Conservation (phyloP, 2,797 vertebrate genomes). For the Monodelphis domestica region DNA sequence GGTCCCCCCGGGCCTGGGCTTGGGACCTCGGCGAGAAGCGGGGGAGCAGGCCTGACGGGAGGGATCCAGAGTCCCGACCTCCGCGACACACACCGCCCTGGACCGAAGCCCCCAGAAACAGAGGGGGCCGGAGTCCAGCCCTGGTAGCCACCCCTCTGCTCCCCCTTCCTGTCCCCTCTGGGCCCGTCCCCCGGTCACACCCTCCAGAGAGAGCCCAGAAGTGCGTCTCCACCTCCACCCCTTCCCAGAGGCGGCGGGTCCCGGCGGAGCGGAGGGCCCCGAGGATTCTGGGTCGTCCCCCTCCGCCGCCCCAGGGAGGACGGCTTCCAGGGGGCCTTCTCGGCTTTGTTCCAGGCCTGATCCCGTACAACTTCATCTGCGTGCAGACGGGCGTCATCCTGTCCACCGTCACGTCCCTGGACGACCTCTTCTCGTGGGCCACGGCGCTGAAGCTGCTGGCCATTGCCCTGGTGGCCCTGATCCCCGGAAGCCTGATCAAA, state of each 20-base stretch:
- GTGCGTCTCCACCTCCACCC: too few relatives aligned
- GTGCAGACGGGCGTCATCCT: conserved; percentile 97
- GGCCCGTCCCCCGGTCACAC: too few relatives aligned
- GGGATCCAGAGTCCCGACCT: too few relatives aligned
- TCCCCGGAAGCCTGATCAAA: conserved; percentile 93
- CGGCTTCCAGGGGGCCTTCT: conserved; percentile 31
- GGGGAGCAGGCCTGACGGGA: too few relatives aligned
- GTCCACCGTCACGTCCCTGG: conserved; percentile 93
- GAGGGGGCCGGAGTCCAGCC: too few relatives aligned
- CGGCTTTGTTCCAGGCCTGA: conserved; percentile 88
- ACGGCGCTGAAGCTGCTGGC: conserved; percentile 92
- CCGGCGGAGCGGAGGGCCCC: too few relatives aligned
- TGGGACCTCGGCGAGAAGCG: not conserved
- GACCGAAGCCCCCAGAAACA: not conserved
- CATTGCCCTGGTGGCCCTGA: conserved; percentile 91
- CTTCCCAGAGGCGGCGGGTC: too few relatives aligned
- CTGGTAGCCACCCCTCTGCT: too few relatives aligned
- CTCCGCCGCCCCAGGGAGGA: too few relatives aligned
- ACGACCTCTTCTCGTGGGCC: conserved; percentile 94
- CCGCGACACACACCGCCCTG: not conserved
- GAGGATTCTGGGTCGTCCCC: not conserved
- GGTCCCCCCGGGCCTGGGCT: not conserved
- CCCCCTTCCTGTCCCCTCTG: not conserved
- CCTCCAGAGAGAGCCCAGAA: too few relatives aligned
- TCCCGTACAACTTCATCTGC: conserved; percentile 98